Evolutionary conservation across 2,113 vertebrate genomes (phyloP).

Genomic region (Myotis davidii): DNA sequence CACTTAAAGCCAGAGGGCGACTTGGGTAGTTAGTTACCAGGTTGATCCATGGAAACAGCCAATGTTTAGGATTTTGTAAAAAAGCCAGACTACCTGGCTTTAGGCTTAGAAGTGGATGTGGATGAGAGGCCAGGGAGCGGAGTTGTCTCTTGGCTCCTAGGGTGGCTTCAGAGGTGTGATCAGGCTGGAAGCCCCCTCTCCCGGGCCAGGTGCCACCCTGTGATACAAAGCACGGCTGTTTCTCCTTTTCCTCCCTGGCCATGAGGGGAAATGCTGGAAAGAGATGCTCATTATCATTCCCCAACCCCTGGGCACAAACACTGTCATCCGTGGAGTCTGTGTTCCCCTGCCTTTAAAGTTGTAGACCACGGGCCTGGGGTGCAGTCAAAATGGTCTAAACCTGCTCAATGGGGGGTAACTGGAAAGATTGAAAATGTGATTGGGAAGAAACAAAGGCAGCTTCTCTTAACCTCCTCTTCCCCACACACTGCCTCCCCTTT

Average conservation of each 20-base stretch:
- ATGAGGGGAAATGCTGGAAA: neutral
- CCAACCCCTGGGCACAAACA: neutral
- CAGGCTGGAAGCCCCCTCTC: neutral
- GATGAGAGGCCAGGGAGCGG: neutral
- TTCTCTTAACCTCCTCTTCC: neutral
- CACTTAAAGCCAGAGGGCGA: neutral
- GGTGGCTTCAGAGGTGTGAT: neutral
- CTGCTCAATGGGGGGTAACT: neutral
- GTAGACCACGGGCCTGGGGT: neutral
- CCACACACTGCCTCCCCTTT: neutral
- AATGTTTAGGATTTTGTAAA: constrained; percentile 55
- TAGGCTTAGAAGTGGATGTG: neutral
- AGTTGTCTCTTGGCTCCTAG: neutral
- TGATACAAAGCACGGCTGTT: neutral
- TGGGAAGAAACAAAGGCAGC: neutral
- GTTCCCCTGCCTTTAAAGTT: neutral
- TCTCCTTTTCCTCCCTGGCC: neutral
- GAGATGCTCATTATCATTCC: neutral
- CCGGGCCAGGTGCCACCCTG: neutral
- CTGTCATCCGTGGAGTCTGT: neutral
- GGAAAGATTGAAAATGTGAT: constrained; percentile 32
- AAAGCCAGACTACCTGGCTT: constrained; percentile 23
- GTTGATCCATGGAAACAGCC: constrained; percentile 56
- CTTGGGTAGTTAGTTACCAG: constrained; percentile 43
- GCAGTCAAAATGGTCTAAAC: constrained; percentile 37